Conservation (phyloP, 1,140 invertebrate genomes). For the Heliconius eleuchia region DNA sequence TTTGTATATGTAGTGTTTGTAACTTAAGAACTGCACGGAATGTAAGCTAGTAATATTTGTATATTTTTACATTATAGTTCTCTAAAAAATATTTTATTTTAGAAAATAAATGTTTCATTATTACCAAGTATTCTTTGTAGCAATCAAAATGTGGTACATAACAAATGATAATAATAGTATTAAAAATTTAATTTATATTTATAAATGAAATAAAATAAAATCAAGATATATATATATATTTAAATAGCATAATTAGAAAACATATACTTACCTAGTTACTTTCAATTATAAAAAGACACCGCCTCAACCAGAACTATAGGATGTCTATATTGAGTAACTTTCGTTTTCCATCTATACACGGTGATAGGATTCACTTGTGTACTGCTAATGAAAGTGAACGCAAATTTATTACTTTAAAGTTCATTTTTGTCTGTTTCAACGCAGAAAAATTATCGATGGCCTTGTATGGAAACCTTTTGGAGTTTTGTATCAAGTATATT, state of each 20-base stretch:
- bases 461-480: slow-evolving; percentile 18
- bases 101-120: background rate
- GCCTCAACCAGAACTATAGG: slow-evolving; percentile 29
- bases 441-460: background rate
- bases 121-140: background rate
- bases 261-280: background rate
- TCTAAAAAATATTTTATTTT: background rate
- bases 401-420: background rate
- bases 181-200: background rate
- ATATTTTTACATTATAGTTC: background rate
- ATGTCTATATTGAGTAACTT: slow-evolving; percentile 30
- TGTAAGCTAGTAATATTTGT: background rate
- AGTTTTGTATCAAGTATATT: slow-evolving; percentile 15
- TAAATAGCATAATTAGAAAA: background rate
- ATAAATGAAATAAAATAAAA: background rate
- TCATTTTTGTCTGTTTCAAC: background rate
- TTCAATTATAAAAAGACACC: slow-evolving; percentile 18
- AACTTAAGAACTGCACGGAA: background rate
- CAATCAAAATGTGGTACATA: too few relatives aligned
- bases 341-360: slow-evolving; percentile 35
- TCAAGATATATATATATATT: background rate
- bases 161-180: too few relatives aligned
- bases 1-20: background rate
- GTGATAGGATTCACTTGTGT: slow-evolving; percentile 17
- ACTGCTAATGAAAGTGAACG: slow-evolving; percentile 5